Base-by-base conservation (phyloP, 2,797 vertebrate species). In the Cirrhinus mrigala region DNA sequence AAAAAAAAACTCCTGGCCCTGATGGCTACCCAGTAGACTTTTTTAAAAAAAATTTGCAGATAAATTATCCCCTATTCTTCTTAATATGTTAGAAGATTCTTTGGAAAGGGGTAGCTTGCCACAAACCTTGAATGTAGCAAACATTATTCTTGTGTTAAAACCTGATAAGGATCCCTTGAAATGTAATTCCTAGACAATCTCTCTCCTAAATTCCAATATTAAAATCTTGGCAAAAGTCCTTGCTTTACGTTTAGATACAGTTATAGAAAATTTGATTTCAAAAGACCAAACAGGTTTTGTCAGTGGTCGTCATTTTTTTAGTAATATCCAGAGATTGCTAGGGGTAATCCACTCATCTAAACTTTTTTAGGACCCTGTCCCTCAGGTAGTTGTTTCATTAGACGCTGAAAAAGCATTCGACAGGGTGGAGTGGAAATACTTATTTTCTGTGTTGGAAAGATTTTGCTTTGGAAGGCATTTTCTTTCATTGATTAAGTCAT, bases 71-170 rank as follows among this genome's bases (percentile, higher is more conserved):
- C 48, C 46, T 69, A 33, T 40, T 83, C 81, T 22, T 46, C 54
- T 74, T 22, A 22, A 44, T 33, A 78, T 78, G 75, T 44, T n/a
- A 15, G 7, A 16, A 4, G 27, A 54, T 6, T 29, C 81, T 14
- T 74, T 74, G 20, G 8, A 14, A 44, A 54, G 14, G 73, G 73
- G 48, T 46, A 37, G 56, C 15, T 29, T 80, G 14, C 24, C 79
- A 12, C 60, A 52, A 48, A 68, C 64, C 3, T 24, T 80, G 16
- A 66, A 54, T 15, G 33, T 66, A 52, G 52, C 84, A 50, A 60
- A 58, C 24, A 75, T 86, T 50, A 56, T 6, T 16, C 27, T 86
- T 18, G 50, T 86, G 20, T 16, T 48, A n/a, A 85, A 85, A 62
- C 50, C 50, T 20, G 54, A 29, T 29, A 29, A 29, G 3, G 29